Evolutionary conservation across 2,888 invertebrate genomes (phyloP).

Genomic region (Diarsia rubi): DNA sequence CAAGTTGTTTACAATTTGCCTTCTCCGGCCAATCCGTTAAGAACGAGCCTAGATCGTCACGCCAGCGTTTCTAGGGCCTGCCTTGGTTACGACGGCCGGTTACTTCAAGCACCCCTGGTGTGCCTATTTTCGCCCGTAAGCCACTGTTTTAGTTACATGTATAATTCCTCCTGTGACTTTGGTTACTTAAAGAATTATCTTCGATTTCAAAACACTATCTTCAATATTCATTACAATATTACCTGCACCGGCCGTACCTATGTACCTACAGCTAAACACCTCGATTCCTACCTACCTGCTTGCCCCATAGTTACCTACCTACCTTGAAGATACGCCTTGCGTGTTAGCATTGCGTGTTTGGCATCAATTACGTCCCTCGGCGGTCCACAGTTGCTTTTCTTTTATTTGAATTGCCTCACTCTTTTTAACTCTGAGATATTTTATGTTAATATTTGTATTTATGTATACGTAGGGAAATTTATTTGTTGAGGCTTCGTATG

Average conservation of each 20-base stretch:
- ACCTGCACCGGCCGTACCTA: slow-evolving; percentile 1
- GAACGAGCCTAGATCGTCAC: no score
- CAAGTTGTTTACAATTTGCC: no score
- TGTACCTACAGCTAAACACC: slow-evolving; percentile 27
- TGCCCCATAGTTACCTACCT: slow-evolving; percentile 37
- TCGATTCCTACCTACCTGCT: slow-evolving; percentile 40
- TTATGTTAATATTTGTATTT: slow-evolving; percentile 67
- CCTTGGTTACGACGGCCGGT: no score
- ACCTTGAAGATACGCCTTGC: slow-evolving; percentile 59
- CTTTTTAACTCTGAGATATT: slow-evolving; percentile 55
- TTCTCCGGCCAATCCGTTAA: no score
- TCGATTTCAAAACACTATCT: slow-evolving; percentile 9
- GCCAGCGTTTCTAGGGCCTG: no score
- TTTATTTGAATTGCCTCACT: slow-evolving; percentile 64
- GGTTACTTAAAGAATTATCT: neutral
- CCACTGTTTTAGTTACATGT: no score
- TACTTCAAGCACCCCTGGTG: no score
- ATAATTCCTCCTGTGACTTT: neutral
- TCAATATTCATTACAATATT: neutral
- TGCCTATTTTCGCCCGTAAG: no score
- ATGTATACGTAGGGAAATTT: slow-evolving; percentile 63
- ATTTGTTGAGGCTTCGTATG: slow-evolving; percentile 36
- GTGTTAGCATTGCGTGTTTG: slow-evolving; percentile 60
- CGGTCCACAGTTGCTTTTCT: slow-evolving; percentile 54
- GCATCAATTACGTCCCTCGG: slow-evolving; percentile 52